A percentile compares a stretch with the other conserved stretches of the same genome.
phyloP scores from a whole-genome alignment of 2,113 vertebrate species.

The Corvus cornix region DNA sequence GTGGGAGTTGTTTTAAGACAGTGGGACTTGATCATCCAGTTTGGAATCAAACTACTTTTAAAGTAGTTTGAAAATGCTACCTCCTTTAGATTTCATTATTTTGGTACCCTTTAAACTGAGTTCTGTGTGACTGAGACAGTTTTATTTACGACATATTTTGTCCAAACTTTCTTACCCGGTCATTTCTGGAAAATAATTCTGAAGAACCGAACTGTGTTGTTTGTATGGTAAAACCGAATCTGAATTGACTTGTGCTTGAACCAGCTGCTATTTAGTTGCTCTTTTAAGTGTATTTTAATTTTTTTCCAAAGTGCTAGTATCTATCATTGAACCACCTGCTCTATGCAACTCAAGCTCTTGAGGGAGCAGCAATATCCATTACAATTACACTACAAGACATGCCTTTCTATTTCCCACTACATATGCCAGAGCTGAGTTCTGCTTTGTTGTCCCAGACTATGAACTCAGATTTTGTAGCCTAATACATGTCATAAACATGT shows the following conservation, averaged over 20 bases:
- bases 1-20: not conserved
- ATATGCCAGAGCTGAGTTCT: conserved; percentile 30
- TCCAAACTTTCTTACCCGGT: not conserved
- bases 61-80: not conserved
- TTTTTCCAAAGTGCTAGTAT: conserved; percentile 25
- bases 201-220: not conserved
- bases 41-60: not conserved
- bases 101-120: not conserved
- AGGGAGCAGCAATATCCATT: conserved; percentile 65
- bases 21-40: rapidly evolving
- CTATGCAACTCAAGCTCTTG: conserved; percentile 43
- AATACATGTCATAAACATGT: conserved; percentile 62
- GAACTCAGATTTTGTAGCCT: conserved; percentile 55
- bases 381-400: conserved; percentile 41
- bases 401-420: conserved; percentile 55
- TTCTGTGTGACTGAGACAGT: not conserved
- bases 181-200: not conserved
- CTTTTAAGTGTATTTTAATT: conserved; percentile 16
- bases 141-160: not conserved
- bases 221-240: not conserved
- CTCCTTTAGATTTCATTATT: not conserved
- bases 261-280: conserved; percentile 35
- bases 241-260: conserved; percentile 40
- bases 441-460: conserved; percentile 59
- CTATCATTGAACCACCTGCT: conserved; percentile 66